These are phyloP conservation scores for Nysson spinosus DNA, from an alignment of 2,888 invertebrate genomes.

Conservation along the genomic window DNA sequence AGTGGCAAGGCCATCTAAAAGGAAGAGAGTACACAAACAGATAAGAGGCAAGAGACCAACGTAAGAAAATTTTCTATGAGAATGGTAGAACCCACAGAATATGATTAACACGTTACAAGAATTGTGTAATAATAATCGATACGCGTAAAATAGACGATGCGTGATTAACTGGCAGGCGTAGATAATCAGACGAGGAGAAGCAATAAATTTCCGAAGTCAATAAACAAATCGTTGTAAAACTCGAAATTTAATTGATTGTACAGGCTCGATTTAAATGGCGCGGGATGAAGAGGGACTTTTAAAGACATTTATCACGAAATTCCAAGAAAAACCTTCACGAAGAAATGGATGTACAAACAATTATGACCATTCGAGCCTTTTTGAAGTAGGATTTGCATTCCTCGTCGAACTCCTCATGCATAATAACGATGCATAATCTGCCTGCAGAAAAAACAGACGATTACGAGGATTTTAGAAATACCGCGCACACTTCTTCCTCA, in stretches of 20 bases:
- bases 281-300: too few relatives aligned
- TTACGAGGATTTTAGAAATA: constrained; percentile 28
- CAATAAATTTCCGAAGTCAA: constrained; percentile 9
- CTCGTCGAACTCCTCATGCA: too few relatives aligned
- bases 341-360: too few relatives aligned
- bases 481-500: constrained; percentile 2
- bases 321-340: too few relatives aligned
- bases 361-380: too few relatives aligned
- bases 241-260: constrained; percentile 16
- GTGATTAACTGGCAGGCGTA: constrained; percentile 10
- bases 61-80: constrained; percentile 26
- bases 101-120: constrained; percentile 23
- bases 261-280: too few relatives aligned
- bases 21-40: constrained; percentile 25
- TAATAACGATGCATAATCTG: constrained; percentile 20
- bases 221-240: neutral
- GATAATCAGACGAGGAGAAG: neutral
- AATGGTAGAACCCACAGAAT: constrained; percentile 16
- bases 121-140: constrained; percentile 26
- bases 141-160: constrained; percentile 2
- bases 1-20: constrained; percentile 20
- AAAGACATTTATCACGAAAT: too few relatives aligned
- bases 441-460: constrained; percentile 22
- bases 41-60: constrained; percentile 21
- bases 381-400: too few relatives aligned